Conservation (phyloP, 2,888 invertebrate species). For the Cephonodes hylas region DNA sequence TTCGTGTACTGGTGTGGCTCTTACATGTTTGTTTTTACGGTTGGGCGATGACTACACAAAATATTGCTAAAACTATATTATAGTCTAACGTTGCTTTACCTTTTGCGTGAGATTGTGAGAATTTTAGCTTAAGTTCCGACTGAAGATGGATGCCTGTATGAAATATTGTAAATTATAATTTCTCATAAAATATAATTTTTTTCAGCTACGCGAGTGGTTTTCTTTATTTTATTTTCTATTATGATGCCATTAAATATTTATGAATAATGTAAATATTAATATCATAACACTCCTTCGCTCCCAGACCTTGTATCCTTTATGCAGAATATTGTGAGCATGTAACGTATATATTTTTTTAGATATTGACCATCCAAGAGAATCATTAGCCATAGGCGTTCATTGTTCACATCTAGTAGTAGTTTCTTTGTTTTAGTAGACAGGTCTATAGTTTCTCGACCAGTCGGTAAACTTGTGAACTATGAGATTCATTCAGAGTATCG, state of each 20-base stretch:
- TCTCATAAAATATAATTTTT: constrained; percentile 83
- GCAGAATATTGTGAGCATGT: too few species aligned
- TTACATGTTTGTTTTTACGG: constrained; percentile 64
- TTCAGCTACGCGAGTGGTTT: constrained; percentile 77
- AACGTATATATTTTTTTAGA: too few species aligned
- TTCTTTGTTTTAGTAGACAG: too few species aligned
- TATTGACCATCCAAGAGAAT: too few species aligned
- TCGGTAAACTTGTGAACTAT: too few species aligned
- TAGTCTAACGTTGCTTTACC: constrained; percentile 82
- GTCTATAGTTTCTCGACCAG: too few species aligned
- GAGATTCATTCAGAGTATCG: too few species aligned
- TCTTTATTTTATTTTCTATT: constrained; percentile 31
- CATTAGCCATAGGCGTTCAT: too few species aligned
- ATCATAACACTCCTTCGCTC: too few species aligned
- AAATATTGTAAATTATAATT: constrained; percentile 83
- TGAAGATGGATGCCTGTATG: constrained; percentile 82
- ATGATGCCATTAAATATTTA: neutral
- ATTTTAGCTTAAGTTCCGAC: constrained; percentile 82
- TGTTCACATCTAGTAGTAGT: too few species aligned
- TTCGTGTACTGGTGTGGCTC: constrained; percentile 64
- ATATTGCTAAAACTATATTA: constrained; percentile 81
- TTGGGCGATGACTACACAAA: constrained; percentile 75
- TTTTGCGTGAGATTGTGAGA: constrained; percentile 82
- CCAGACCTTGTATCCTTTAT: neutral
- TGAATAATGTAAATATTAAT: neutral